Conservation (phyloP, 2,113 vertebrate species). For the Carlito syrichta region DNA sequence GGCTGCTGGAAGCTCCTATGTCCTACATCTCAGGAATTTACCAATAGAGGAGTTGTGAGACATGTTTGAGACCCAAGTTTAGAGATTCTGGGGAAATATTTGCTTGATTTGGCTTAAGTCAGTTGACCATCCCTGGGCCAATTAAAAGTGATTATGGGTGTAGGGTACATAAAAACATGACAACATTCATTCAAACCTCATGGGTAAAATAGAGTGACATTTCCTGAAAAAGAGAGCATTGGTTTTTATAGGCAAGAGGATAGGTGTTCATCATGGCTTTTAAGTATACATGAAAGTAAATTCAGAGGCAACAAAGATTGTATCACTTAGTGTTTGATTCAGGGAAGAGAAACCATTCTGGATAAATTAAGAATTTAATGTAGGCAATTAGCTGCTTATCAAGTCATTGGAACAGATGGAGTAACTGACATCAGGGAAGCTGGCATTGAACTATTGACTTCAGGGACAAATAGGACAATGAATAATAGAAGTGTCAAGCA, state of each 20-base stretch:
- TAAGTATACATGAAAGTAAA: background rate
- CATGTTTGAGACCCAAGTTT: background rate
- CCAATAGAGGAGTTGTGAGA: background rate
- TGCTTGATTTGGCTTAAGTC: background rate
- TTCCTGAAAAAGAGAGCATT: background rate
- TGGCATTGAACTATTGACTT: background rate
- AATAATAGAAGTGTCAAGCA: background rate
- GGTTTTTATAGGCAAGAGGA: background rate
- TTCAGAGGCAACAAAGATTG: background rate
- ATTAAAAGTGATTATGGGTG: background rate
- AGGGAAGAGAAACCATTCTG: background rate
- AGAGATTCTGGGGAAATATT: background rate
- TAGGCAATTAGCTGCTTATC: background rate
- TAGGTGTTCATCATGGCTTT: background rate
- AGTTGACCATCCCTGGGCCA: background rate
- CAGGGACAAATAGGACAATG: background rate
- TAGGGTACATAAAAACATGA: background rate
- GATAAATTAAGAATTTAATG: background rate
- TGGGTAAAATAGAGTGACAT: background rate
- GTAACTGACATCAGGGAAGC: background rate
- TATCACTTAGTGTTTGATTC: background rate
- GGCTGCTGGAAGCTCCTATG: background rate
- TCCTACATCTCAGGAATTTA: background rate
- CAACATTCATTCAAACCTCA: background rate
- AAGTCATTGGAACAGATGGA: background rate